Evolutionary conservation across 2,113 vertebrate genomes (phyloP).

Genomic region (Ailurus styani): DNA sequence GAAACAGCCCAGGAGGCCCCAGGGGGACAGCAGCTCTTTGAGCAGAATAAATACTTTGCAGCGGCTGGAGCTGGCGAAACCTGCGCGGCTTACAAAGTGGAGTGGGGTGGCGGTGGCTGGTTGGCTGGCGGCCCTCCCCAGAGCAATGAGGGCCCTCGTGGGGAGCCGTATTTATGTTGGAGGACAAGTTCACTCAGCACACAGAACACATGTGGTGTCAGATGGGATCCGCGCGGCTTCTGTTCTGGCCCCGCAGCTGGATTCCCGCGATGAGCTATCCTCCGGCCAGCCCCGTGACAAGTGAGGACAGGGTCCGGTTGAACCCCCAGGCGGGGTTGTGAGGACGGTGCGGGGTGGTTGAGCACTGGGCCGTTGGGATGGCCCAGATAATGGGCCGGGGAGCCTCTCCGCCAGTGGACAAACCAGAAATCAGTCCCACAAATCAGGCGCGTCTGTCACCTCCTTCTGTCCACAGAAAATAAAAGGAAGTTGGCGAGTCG

Average conservation of each 20-base stretch:
- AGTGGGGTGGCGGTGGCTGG: too few species aligned
- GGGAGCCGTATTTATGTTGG: neutral
- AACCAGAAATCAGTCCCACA: neutral
- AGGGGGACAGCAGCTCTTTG: neutral
- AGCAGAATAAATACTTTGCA: neutral
- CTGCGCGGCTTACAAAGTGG: neutral
- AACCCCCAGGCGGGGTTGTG: rapidly evolving
- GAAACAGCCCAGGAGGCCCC: neutral
- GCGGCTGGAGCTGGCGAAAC: neutral
- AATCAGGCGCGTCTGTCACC: rapidly evolving
- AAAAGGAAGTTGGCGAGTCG: neutral
- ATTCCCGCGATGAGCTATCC: rapidly evolving
- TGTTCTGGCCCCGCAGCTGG: neutral
- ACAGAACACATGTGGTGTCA: rapidly evolving
- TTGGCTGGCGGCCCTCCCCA: neutral
- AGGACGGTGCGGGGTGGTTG: rapidly evolving
- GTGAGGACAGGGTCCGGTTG: rapidly evolving
- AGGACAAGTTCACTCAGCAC: neutral
- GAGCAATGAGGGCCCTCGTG: rapidly evolving
- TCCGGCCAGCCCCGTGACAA: neutral
- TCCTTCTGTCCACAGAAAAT: too few species aligned
- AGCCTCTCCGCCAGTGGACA: rapidly evolving
- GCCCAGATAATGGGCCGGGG: rapidly evolving
- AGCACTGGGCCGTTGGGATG: rapidly evolving
- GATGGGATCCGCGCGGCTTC: rapidly evolving